These are phyloP conservation scores for Deroplatys truncata DNA, from an alignment of 2,888 invertebrate species.

Conservation along the genomic window DNA sequence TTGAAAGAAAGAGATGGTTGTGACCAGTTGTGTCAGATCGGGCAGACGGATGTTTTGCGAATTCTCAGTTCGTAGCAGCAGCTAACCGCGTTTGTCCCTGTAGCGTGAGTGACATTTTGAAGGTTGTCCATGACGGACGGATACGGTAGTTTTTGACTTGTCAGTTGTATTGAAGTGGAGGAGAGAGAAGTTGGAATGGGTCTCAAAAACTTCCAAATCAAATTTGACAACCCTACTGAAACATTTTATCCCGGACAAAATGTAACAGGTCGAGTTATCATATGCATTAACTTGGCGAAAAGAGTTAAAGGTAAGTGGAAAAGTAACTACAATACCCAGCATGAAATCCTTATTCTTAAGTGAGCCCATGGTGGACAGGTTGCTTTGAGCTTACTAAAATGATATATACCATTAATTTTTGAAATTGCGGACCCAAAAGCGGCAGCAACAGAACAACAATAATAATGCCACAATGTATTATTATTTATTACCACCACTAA, in stretches of 20 bases:
- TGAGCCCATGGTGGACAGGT: too few relatives aligned
- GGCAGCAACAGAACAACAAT: too few relatives aligned
- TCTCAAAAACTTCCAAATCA: constrained; percentile 65
- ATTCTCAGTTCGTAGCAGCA: not conserved
- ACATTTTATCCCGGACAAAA: constrained; percentile 63
- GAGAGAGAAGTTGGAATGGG: constrained; percentile 53
- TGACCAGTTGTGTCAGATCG: too few relatives aligned
- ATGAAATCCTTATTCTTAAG: too few relatives aligned
- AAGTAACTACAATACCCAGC: too few relatives aligned
- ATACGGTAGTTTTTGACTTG: not conserved
- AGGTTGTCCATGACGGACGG: not conserved
- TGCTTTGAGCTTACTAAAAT: too few relatives aligned
- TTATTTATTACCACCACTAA: too few relatives aligned
- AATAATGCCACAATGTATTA: too few relatives aligned
- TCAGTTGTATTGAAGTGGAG: not conserved
- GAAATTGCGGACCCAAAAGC: too few relatives aligned
- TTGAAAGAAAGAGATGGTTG: not conserved
- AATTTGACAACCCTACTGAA: constrained; percentile 67
- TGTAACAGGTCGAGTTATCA: constrained; percentile 58
- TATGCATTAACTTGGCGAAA: constrained; percentile 57
- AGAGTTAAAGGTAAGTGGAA: constrained; percentile 60
- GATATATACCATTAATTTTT: too few relatives aligned
- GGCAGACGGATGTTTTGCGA: not conserved
- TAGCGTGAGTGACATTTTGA: not conserved
- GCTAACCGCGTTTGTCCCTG: too few relatives aligned